These are phyloP conservation scores for Ophiothrix spiculata DNA, from an alignment of 35 echinoderm and acorn worm genomes.

Conservation along the genomic window DNA sequence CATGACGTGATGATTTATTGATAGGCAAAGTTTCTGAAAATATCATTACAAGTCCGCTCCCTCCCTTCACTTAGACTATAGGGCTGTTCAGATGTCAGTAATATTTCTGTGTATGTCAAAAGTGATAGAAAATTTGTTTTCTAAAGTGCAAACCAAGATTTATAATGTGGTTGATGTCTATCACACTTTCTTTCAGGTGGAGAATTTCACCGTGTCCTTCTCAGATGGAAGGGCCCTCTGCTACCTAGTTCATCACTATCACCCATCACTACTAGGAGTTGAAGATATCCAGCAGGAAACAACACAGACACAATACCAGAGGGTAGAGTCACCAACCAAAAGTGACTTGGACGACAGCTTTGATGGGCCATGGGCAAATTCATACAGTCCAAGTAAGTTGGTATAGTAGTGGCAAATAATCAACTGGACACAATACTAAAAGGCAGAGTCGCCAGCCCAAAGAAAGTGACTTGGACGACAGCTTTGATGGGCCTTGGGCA, in stretches of 20 bases:
- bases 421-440: no score
- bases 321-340: conserved; percentile 13
- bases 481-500: conserved; percentile 68
- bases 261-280: conserved; percentile 66
- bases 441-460: conserved; percentile 13
- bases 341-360: conserved; percentile 43
- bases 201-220: conserved; percentile 99
- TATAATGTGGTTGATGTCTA: conserved; percentile 35
- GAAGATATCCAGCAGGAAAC: conserved; percentile 62
- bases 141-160: conserved; percentile 83
- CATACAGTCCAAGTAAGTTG: conserved; percentile 80
- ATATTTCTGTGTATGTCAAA: conserved; percentile 90
- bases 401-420: no score
- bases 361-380: conserved; percentile 63
- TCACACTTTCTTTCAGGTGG: conserved; percentile 52
- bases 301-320: conserved; percentile 79
- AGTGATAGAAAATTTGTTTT: conserved; percentile 74
- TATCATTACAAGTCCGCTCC: no score
- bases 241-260: conserved; percentile 95
- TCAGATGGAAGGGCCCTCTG: conserved; percentile 89
- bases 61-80: no score
- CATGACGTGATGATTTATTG: no score
- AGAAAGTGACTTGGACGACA: conserved; percentile 28
- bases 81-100: conserved; percentile 57
- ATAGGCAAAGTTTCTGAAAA: no score